A percentile compares a stretch with the other conserved stretches of the same genome.
Evolutionary conservation across 2,888 invertebrate genomes (phyloP).

Genomic region (Drosophila fulvimacula): DNA sequence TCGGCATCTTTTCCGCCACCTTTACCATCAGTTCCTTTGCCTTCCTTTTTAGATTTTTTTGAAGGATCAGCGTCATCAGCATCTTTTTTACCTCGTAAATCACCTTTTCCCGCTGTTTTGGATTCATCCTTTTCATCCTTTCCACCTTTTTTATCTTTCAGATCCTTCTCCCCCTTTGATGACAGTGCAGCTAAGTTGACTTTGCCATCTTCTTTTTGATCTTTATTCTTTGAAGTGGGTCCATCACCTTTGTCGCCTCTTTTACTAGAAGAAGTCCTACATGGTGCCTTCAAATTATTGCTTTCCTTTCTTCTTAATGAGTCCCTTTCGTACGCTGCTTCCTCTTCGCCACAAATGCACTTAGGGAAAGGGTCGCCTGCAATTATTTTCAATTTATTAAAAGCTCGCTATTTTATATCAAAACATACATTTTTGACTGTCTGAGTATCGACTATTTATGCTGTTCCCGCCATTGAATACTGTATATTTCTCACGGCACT

Average conservation of each 20-base stretch:
- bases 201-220: constrained; percentile 1
- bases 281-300: constrained; percentile 7
- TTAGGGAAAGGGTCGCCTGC: constrained; percentile 4
- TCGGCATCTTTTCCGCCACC: constrained; percentile 15
- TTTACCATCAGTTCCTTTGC: neutral
- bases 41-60: constrained; percentile 2
- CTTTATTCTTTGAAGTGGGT: constrained; percentile 2
- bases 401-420: neutral
- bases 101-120: too few relatives aligned
- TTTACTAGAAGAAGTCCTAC: neutral
- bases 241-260: neutral
- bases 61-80: constrained; percentile 14
- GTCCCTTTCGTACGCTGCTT: constrained; percentile 3
- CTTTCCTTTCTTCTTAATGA: neutral
- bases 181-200: constrained; percentile 1
- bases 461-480: constrained; percentile 80
- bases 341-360: neutral
- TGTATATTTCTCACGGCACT: constrained; percentile 72
- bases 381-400: neutral
- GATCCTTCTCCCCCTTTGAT: neutral
- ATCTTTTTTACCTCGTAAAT: constrained; percentile 2
- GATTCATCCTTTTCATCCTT: neutral
- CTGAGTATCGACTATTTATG: constrained; percentile 9
- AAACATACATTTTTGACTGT: constrained; percentile 29
- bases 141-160: neutral